Base-by-base conservation (phyloP, 2,888 invertebrate species). In the Phorcus lineatus region DNA sequence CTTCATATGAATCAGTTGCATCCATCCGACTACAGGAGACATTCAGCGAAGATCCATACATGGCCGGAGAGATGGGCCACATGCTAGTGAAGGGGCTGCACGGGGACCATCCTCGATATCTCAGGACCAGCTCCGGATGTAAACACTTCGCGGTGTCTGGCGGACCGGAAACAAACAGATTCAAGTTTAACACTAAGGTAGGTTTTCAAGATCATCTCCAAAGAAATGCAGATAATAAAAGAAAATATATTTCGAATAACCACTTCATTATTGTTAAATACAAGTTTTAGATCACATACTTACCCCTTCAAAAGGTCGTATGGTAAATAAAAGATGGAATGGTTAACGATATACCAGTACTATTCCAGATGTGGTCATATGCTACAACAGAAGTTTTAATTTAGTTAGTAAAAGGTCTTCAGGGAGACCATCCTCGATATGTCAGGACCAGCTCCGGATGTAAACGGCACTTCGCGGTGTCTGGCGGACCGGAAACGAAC, bases 111-210 rank as follows among this genome's bases (percentile, higher is more conserved):
- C 82, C 83, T 3, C 84, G 90, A 67, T 92, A 91, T 82, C 80
- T 92, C 19, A 78, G 85, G 74, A 88, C 90, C 0, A 91, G 85
- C 78, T 91, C 90, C 17, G 91, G 91, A 4, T 92, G 92, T 80
- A 92, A 92, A 85, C 91, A 91, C 79, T 90, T 92, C 53, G 90
- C 88, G 79, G 90, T 87, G 7, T 87, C 91, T 76, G 89, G 87
- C 19, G 92, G 92, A 7, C 92, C 92, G n/a, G 92, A 92, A 74
- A 83, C 83, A 0, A 86, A 87, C 0, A 81, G 88, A 55, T 86
- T 88, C 75, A 85, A 84, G 17, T 89, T 89, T 83, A 85, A 89
- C 81, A 84, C 89, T 13, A 84, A 86, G 87, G 89, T 89, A 83
- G 2, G 13, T 13, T 1, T n/a, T n/a, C n/a, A n/a, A n/a, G n/a